These are phyloP conservation scores for Agriopis leucophaearia DNA, from an alignment of 2,888 invertebrate species.

Conservation along the genomic window DNA sequence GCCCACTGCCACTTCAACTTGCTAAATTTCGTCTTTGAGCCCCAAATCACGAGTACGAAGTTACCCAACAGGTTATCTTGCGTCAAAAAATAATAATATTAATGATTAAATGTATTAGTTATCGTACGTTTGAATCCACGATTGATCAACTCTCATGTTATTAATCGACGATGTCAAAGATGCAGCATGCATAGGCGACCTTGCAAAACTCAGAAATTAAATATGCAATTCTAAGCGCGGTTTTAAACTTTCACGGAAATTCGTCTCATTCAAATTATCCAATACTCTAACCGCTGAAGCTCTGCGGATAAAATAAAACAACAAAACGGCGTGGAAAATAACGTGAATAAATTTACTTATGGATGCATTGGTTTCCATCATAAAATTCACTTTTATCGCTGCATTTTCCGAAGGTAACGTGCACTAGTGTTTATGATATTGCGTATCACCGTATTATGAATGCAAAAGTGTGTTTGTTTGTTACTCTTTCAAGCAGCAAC, in stretches of 20 bases:
- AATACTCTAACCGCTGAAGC: not conserved
- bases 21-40: too few species aligned
- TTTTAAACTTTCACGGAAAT: not conserved
- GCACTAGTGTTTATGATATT: conserved; percentile 9
- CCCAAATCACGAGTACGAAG: too few species aligned
- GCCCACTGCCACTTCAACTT: too few species aligned
- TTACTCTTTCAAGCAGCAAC: too few species aligned
- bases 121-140: too few species aligned
- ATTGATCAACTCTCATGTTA: too few species aligned
- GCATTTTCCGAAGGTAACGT: conserved; percentile 21
- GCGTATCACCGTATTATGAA: not conserved
- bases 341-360: conserved; percentile 30
- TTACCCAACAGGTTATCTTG: too few species aligned
- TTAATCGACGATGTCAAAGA: too few species aligned
- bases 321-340: conserved; percentile 15
- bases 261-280: not conserved
- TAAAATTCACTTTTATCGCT: conserved; percentile 24
- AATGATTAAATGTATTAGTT: too few species aligned
- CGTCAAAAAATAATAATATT: too few species aligned
- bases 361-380: conserved; percentile 23
- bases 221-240: not conserved
- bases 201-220: not conserved
- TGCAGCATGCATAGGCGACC: too few species aligned
- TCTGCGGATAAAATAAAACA: conserved; percentile 8
- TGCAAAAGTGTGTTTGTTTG: too few species aligned